Base-by-base conservation (phyloP, 1,140 invertebrate genomes). In the Drosophila nigromelanica region DNA sequence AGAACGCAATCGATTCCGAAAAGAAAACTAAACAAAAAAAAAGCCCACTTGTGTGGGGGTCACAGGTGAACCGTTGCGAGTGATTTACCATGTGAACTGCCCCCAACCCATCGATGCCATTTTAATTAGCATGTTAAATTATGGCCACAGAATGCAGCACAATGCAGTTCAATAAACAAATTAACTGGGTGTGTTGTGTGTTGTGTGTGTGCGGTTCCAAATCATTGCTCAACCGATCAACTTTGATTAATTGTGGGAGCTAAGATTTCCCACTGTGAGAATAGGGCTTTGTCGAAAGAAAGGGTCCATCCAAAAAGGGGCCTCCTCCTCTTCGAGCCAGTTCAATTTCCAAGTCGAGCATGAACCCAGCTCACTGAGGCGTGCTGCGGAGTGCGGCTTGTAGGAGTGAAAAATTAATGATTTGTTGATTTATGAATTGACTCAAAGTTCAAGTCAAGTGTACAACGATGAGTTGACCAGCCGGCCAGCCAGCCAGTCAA, bases 351-450 rank as follows among this genome's bases (percentile, higher is more conserved):
- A 52, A 55, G 15, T 71, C 60, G 60, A 71, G 60, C 68, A 71
- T 71, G 60, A 71, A 71, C 21, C n/a, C 12, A 35, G 15, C 24
- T 2, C 15, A 40, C 4, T 8, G 37, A 43, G 40, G 42, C 60
- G 58, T 82, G 58, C 37, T 82, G 58, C 37, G 42, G 54, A 37
- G 60, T 63, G 37, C 35, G 72, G 56, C 37, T 59, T 70, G 72
- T 69, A 77, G 85, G 72, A 87, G 83, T 89, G 73, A 77, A 89
- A 78, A 89, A 90, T 90, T 90, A 90, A 90, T 90, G 87, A 87
- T 90, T 87, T 90, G 87, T 90, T 90, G 87, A 90, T 90, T 90
- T 90, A 90, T 90, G 89, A 90, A 90, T 90, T 83, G 87, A 69
- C 70, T 78, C 67, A 73, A 73, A 76, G 81, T 79, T 87, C 78